phyloP scores from a whole-genome alignment of 2,888 invertebrate species.

The Tiphia femorata region DNA sequence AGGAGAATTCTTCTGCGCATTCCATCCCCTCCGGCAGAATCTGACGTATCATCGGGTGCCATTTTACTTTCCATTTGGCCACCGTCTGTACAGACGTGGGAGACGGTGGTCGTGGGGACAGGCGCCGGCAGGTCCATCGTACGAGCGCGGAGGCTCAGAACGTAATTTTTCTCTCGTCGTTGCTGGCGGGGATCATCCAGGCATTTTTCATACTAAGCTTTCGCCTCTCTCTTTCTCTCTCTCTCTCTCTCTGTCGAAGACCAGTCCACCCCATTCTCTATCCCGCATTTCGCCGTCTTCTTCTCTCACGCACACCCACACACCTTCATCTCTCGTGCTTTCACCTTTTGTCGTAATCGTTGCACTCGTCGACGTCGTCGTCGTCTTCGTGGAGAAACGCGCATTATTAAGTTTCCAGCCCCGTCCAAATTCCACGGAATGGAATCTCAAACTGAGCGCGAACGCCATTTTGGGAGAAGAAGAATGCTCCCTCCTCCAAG shows the following conservation, averaged over 20 bases:
- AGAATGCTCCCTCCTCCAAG: slow-evolving; percentile 34
- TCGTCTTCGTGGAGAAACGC: too few species aligned
- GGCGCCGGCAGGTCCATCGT: neutral
- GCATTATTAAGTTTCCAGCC: slow-evolving; percentile 43
- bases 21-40: too few species aligned
- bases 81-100: neutral
- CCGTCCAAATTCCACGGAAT: slow-evolving; percentile 55
- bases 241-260: too few species aligned
- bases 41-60: too few species aligned
- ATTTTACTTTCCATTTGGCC: too few species aligned
- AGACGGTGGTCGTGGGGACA: neutral
- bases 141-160: slow-evolving; percentile 37
- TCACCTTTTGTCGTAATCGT: too few species aligned
- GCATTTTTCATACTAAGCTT: slow-evolving; percentile 62
- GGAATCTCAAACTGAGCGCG: slow-evolving; percentile 52
- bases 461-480: slow-evolving; percentile 32
- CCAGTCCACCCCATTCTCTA: neutral
- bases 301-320: neutral
- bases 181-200: slow-evolving; percentile 49
- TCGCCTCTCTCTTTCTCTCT: slow-evolving; percentile 11
- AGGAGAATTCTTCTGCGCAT: too few species aligned
- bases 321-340: neutral
- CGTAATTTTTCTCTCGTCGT: slow-evolving; percentile 53
- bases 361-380: too few species aligned
- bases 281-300: neutral